Base-by-base conservation (phyloP, 2,113 vertebrate genomes). In the Toxotes chatareus region DNA sequence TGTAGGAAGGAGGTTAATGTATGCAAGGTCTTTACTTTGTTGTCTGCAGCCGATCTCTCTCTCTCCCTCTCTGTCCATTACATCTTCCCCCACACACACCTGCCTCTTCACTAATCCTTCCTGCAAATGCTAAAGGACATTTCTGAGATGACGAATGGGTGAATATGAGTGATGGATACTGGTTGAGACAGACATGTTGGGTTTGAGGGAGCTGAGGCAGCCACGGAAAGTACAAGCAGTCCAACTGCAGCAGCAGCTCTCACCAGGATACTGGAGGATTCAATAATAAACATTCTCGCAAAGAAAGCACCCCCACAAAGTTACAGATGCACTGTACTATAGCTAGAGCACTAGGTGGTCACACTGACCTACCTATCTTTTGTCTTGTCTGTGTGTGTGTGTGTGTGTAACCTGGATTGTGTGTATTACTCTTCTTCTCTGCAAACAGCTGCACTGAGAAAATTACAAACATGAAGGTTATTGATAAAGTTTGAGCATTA, bases 161-260 rank as follows among this genome's bases (percentile, higher is more conserved):
- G 79, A 83, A 82, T 38, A 57, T 80, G 81, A 84, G 56, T 86
- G 89, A 91, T 67, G 70, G 86, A 81, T 83, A 80, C 57, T 44
- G 47, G 76, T 72, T 46, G 21, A 84, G 82, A 88, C 80, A 82
- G 80, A 80, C 70, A 23, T 7, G 68, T 36, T 75, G 44, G 73
- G 83, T 87, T 64, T 75, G 69, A 79, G 23, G 78, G 51, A 32
- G 59, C 59, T 40, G 65, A 59, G 82, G 71, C 73, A 55, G 68
- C 53, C 1, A 17, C 56, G 27, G 55, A 75, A 71, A 68, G 82
- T 34, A 11, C 16, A 66, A 55, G 69, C 51, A 42, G 72, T 72
- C 51, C n/a, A 72, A 42, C 71, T 72, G 72, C 85, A 82, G 69
- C 82, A 75, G 66, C 63, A 77, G 34, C 5, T 74, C 74, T 68